A percentile compares a stretch with the other conserved stretches of the same genome.
These are phyloP conservation scores for Tricholaema leucomelas DNA, from an alignment of 2,113 vertebrate genomes.

Conservation along the genomic window DNA sequence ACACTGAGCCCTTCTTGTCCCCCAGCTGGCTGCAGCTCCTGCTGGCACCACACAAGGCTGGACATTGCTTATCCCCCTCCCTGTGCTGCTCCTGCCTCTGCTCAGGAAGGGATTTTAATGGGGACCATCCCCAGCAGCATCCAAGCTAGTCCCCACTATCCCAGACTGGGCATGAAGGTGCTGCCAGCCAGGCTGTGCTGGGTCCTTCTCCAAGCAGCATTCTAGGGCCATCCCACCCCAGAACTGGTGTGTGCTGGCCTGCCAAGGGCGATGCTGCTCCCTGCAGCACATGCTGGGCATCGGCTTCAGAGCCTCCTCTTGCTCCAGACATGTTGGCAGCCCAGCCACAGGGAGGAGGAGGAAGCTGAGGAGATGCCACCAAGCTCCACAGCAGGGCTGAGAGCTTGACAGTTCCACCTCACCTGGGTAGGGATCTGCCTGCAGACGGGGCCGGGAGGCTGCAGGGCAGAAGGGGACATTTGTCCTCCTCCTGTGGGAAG, in stretches of 20 bases:
- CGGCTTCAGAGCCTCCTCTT: rapidly evolving
- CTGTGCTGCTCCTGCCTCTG: neutral
- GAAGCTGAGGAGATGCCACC: conserved; percentile 2
- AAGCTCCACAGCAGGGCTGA: neutral
- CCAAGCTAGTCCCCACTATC: neutral
- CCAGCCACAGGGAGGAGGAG: neutral
- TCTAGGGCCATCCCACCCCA: neutral
- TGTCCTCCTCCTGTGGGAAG: neutral
- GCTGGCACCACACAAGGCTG: neutral
- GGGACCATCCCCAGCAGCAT: neutral
- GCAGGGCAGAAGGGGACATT: neutral
- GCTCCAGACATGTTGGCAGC: neutral
- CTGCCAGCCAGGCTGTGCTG: neutral
- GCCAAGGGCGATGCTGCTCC: neutral
- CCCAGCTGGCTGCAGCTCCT: neutral
- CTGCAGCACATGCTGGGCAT: neutral
- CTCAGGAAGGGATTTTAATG: neutral
- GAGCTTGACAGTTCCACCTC: neutral
- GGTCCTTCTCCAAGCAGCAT: neutral
- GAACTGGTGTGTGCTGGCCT: neutral
- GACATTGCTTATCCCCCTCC: neutral
- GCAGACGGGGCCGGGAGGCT: neutral
- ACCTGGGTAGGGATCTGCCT: neutral
- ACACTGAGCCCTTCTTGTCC: neutral
- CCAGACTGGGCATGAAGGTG: neutral